phyloP scores from a whole-genome alignment of 2,797 vertebrate species.

The Pseudochirops cupreus region DNA sequence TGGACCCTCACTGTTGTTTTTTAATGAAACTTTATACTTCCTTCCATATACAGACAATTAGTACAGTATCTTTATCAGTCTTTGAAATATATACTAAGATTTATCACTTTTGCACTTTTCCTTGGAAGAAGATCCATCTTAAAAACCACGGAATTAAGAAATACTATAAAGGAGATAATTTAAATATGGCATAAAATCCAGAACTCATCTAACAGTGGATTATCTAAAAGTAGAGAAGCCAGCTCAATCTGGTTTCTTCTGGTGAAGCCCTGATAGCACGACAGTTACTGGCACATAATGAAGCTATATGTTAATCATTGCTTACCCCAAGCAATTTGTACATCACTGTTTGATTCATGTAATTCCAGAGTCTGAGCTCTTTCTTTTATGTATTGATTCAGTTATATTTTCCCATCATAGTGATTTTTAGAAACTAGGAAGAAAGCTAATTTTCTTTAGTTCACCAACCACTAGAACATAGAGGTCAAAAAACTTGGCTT shows the following conservation, averaged over 20 bases:
- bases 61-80: not conserved
- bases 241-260: not conserved
- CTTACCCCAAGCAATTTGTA: not conserved
- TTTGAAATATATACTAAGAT: not conserved
- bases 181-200: not conserved
- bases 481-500: not conserved
- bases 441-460: not conserved
- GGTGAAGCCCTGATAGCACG: not conserved
- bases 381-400: not conserved
- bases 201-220: not conserved
- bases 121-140: not conserved
- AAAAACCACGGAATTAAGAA: not conserved
- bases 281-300: not conserved
- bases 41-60: not conserved
- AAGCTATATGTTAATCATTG: not conserved
- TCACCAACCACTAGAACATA: not conserved
- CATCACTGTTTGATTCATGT: not conserved
- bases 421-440: not conserved
- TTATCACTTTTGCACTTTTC: not conserved
- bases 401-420: not conserved
- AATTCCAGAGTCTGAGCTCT: not conserved
- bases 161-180: not conserved
- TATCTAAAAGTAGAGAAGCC: not conserved
- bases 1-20: not conserved
- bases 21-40: not conserved